phyloP scores from a whole-genome alignment of 2,888 invertebrate species.

The Notocelia uddmanniana region DNA sequence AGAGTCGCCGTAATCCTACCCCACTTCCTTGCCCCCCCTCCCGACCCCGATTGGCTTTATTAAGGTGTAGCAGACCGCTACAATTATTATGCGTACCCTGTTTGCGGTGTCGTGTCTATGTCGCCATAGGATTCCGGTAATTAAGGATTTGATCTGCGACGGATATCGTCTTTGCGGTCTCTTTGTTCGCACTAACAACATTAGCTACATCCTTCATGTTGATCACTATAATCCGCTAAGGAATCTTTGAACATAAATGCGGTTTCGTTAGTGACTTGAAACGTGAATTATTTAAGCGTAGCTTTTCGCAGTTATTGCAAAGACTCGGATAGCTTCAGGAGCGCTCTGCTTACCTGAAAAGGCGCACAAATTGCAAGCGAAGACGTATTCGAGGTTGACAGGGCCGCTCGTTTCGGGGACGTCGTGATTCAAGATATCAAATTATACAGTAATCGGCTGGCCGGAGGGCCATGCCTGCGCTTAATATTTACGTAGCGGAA shows the following conservation, averaged over 20 bases:
- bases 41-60: constrained; percentile 83
- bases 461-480: constrained; percentile 63
- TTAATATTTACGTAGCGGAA: constrained; percentile 80
- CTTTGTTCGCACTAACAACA: constrained; percentile 52
- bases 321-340: constrained; percentile 41
- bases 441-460: constrained; percentile 79
- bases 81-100: constrained; percentile 86
- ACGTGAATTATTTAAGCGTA: constrained; percentile 40
- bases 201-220: constrained; percentile 31
- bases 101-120: constrained; percentile 83
- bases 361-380: constrained; percentile 78
- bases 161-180: constrained; percentile 68
- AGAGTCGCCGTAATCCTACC: constrained; percentile 76
- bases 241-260: constrained; percentile 22
- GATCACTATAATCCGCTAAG: constrained; percentile 31
- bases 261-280: constrained; percentile 15
- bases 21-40: constrained; percentile 57
- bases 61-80: constrained; percentile 86
- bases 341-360: constrained; percentile 68
- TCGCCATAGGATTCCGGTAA: constrained; percentile 80
- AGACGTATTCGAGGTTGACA: constrained; percentile 75
- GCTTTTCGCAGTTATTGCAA: constrained; percentile 38
- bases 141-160: constrained; percentile 81
- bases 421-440: constrained; percentile 80
- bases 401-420: constrained; percentile 67